A percentile compares a stretch with the other conserved stretches of the same genome.
These are phyloP conservation scores for Tuta absoluta DNA, from an alignment of 2,888 invertebrate genomes.

Conservation along the genomic window DNA sequence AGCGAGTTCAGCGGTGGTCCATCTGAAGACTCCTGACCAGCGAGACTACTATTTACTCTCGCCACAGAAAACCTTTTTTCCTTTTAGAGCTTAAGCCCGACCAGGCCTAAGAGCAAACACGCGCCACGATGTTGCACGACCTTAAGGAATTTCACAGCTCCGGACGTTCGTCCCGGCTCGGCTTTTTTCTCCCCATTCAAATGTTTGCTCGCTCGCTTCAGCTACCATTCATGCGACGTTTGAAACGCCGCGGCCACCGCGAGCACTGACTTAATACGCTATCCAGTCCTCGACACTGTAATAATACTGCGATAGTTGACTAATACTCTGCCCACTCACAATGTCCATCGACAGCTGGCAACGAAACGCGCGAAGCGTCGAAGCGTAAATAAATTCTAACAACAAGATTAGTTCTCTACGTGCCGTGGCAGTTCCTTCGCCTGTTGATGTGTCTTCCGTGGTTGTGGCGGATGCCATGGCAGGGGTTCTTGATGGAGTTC, in stretches of 20 bases:
- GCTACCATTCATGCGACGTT: slow-evolving; percentile 77
- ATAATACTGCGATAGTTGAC: slow-evolving; percentile 82
- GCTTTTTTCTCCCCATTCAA: slow-evolving; percentile 70
- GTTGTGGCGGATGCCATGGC: slow-evolving; percentile 71
- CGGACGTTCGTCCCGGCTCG: slow-evolving; percentile 62
- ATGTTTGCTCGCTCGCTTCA: slow-evolving; percentile 77
- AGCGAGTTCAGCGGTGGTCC: slow-evolving; percentile 70
- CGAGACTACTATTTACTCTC: slow-evolving; percentile 74
- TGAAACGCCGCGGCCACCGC: slow-evolving; percentile 72
- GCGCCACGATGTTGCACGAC: slow-evolving; percentile 76
- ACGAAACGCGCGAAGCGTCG: slow-evolving; percentile 78
- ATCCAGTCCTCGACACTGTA: slow-evolving; percentile 79
- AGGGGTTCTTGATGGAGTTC: slow-evolving; percentile 68
- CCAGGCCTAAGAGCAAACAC: slow-evolving; percentile 75
- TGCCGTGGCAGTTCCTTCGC: slow-evolving; percentile 76
- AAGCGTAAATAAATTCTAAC: slow-evolving; percentile 75
- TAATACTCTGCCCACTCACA: slow-evolving; percentile 80
- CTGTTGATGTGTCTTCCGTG: slow-evolving; percentile 68
- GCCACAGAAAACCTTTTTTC: slow-evolving; percentile 77
- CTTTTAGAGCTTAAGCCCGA: slow-evolving; percentile 76
- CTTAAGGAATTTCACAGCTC: slow-evolving; percentile 80
- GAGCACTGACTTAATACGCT: slow-evolving; percentile 71
- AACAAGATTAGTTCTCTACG: slow-evolving; percentile 58
- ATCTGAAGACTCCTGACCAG: slow-evolving; percentile 73
- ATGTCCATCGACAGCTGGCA: slow-evolving; percentile 77